Base-by-base conservation (phyloP, 2,113 vertebrate genomes). In the Gambusia holbrooki region DNA sequence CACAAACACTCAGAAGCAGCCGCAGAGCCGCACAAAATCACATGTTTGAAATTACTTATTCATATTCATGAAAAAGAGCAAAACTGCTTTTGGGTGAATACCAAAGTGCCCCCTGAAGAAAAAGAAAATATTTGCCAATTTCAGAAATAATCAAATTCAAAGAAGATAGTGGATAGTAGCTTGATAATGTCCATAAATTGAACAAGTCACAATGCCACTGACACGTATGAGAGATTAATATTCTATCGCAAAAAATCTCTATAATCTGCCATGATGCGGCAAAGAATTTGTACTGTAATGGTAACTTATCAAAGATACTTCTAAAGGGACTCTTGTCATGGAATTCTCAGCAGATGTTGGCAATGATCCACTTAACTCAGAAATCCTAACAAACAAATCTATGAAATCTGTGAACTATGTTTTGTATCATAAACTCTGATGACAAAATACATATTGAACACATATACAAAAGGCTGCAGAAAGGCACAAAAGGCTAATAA, bases 51-150 rank as follows among this genome's bases (percentile, higher is more conserved):
- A 86, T 82, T 30, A 84, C 75, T 74, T 84, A 80, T 77, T 85
- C 69, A 81, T 85, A 80, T 82, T 84, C 78, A 81, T 77, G 40
- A 84, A 74, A 81, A 81, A 76, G 60, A 87, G 72, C 28, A 71
- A 42, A 78, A 67, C 62, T 81, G 81, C 60, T 85, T 80, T 83
- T 79, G 76, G 69, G 68, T 79, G 71, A 81, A 87, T 71, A 75
- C 69, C 73, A 13, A 62, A 19, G 48, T 75, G 80, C 51, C 71
- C 71, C 61, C 67, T 73, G 45, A 79, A 67, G 63, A 86, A 65
- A 77, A 79, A 70, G 19, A 58, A 74, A 86, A 80, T 79, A 58
- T 22, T 58, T 22, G 83, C 8, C 1, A 61, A 74, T 66, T 76
- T 19, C 48, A 77, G 48, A 79, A 70, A 64, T 68, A 82, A 60